Conservation (phyloP, 1,140 invertebrate genomes). For the Polypedilum pembai region DNA sequence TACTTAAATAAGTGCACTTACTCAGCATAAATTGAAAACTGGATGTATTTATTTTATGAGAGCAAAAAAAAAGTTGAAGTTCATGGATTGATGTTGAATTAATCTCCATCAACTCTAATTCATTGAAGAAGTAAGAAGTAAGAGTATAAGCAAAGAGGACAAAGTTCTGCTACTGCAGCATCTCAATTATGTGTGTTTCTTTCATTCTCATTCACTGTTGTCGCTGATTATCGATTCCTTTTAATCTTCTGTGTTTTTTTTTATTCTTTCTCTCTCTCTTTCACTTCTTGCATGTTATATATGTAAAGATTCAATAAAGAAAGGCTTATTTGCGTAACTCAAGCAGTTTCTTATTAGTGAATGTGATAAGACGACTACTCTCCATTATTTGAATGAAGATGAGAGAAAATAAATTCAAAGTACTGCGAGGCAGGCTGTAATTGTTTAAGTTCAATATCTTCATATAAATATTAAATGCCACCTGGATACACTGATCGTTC, state of each 20-base stretch:
- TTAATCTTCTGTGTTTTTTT: not conserved
- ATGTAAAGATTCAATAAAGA: not conserved
- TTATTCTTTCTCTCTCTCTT: too few species aligned
- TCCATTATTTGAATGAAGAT: not conserved
- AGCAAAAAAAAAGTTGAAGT: not conserved
- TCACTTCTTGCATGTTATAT: slow-evolving; percentile 10
- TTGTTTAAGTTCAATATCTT: slow-evolving; percentile 21
- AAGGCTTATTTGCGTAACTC: slow-evolving; percentile 9
- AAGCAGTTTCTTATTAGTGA: not conserved
- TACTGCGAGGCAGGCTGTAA: not conserved
- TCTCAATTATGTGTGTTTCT: not conserved
- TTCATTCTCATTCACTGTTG: slow-evolving; percentile 2
- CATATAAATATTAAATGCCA: not conserved
- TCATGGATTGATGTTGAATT: not conserved
- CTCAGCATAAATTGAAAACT: not conserved
- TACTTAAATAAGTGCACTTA: not conserved
- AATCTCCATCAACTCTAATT: not conserved
- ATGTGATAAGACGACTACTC: not conserved
- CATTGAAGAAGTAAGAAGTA: not conserved
- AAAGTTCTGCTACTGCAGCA: not conserved
- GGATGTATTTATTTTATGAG: not conserved
- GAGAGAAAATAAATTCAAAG: not conserved
- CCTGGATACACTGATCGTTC: not conserved
- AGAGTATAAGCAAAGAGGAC: not conserved
- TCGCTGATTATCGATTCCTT: slow-evolving; percentile 11